These are phyloP conservation scores for Microplitis mediator DNA, from an alignment of 1,140 invertebrate species.

Conservation along the genomic window DNA sequence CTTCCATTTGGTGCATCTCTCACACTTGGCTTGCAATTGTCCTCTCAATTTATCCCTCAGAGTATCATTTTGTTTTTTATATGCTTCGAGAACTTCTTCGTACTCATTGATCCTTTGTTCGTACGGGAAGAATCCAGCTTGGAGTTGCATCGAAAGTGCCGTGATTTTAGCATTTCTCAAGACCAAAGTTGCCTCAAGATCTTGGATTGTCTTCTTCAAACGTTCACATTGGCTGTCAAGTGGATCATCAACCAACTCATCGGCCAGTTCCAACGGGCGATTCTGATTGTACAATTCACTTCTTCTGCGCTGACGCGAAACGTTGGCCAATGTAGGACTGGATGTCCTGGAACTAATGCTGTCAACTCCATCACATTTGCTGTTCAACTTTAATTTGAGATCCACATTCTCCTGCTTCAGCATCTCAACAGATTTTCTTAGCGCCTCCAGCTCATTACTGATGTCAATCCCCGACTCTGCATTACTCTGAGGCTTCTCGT, in stretches of 20 bases:
- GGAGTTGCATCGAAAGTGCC: slow-evolving; percentile 49
- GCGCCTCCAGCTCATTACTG: slow-evolving; percentile 15
- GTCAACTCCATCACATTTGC: slow-evolving; percentile 23
- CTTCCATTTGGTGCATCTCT: slow-evolving; percentile 42
- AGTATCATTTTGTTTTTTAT: slow-evolving; percentile 38
- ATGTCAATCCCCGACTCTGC: slow-evolving; percentile 7
- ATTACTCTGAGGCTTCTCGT: background rate
- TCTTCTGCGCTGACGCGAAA: slow-evolving; percentile 32
- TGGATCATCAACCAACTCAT: slow-evolving; percentile 20
- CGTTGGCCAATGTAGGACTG: slow-evolving; percentile 37
- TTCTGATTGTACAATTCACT: slow-evolving; percentile 49
- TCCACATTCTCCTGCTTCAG: slow-evolving; percentile 34
- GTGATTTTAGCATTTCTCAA: slow-evolving; percentile 47
- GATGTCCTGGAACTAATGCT: slow-evolving; percentile 36
- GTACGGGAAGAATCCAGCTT: slow-evolving; percentile 47
- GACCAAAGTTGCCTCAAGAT: slow-evolving; percentile 48
- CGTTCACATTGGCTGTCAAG: slow-evolving; percentile 25
- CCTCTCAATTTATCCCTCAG: slow-evolving; percentile 34
- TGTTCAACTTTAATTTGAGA: slow-evolving; percentile 33
- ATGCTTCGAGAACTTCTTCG: slow-evolving; percentile 33
- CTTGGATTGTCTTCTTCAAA: slow-evolving; percentile 41
- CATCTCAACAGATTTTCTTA: slow-evolving; percentile 12
- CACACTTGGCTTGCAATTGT: slow-evolving; percentile 37
- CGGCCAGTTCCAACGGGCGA: slow-evolving; percentile 37
- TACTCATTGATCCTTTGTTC: slow-evolving; percentile 47